These are phyloP conservation scores for Dugesia japonica DNA, from an alignment of 2,888 invertebrate species.

Conservation along the genomic window DNA sequence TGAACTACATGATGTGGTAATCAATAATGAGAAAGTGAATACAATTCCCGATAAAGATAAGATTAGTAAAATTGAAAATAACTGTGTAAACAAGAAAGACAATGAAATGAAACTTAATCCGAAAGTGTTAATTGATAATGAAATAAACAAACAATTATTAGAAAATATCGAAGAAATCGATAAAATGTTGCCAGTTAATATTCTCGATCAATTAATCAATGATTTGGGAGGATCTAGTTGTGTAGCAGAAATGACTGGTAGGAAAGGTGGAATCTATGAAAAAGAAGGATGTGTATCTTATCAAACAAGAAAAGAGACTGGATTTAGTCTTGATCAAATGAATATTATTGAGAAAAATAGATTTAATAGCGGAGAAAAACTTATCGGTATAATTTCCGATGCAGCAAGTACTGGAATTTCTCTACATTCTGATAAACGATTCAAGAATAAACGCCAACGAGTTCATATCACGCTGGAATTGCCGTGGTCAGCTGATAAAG, in stretches of 20 bases:
- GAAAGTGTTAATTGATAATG: too few relatives aligned
- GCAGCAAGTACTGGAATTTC: slow-evolving; percentile 47
- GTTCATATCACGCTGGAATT: slow-evolving; percentile 45
- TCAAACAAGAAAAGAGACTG: slow-evolving; percentile 78
- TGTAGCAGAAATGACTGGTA: slow-evolving; percentile 49
- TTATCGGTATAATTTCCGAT: slow-evolving; percentile 46
- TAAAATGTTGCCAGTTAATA: slow-evolving; percentile 37
- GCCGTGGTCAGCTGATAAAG: slow-evolving; percentile 47
- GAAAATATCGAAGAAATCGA: not conserved
- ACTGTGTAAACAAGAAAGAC: too few relatives aligned
- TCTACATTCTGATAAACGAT: slow-evolving; percentile 43
- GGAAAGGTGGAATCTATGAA: slow-evolving; percentile 45
- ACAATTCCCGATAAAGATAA: too few relatives aligned
- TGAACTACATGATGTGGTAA: too few relatives aligned
- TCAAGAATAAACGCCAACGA: slow-evolving; percentile 41
- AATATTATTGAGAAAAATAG: slow-evolving; percentile 55
- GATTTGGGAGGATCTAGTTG: slow-evolving; percentile 41
- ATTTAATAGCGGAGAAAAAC: slow-evolving; percentile 45
- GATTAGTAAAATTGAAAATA: too few relatives aligned
- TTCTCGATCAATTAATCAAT: slow-evolving; percentile 45
- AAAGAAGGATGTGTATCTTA: slow-evolving; percentile 57
- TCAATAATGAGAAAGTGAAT: too few relatives aligned
- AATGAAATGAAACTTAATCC: too few relatives aligned
- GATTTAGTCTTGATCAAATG: slow-evolving; percentile 83
- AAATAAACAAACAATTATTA: too few relatives aligned